phyloP scores from a whole-genome alignment of 2,113 vertebrate genomes.

The Machaerirhynchus nigripectus region DNA sequence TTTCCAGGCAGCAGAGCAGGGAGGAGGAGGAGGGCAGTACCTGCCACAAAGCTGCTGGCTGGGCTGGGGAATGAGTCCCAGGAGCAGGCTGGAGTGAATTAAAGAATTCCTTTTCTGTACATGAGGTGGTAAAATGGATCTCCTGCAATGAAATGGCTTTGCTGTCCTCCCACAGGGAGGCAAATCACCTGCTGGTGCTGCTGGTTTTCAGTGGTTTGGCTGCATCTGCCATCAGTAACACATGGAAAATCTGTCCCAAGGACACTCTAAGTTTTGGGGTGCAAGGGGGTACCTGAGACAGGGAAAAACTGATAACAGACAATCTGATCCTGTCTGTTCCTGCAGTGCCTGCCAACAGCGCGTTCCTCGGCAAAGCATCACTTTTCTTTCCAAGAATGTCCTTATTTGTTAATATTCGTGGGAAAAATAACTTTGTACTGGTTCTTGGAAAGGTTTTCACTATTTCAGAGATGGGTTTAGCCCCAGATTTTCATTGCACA shows the following conservation, averaged over 20 bases:
- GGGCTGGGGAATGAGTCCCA: not conserved
- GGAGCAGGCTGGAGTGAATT: not conserved
- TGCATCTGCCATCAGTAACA: not conserved
- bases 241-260: not conserved
- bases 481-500: not conserved
- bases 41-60: not conserved
- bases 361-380: not conserved
- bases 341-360: not conserved
- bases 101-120: not conserved
- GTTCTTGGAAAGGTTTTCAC: not conserved
- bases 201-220: not conserved
- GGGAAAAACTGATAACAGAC: not conserved
- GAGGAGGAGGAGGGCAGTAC: not conserved
- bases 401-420: not conserved
- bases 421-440: rapidly evolving
- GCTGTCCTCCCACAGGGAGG: not conserved
- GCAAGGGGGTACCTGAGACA: not conserved
- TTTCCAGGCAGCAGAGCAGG: not conserved
- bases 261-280: not conserved
- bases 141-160: not conserved
- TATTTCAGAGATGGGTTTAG: not conserved
- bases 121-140: not conserved
- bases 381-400: not conserved
- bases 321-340: not conserved
- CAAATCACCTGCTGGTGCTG: not conserved